Conservation (phyloP, 2,797 vertebrate genomes). For the Lindbergichthys nudifrons region DNA sequence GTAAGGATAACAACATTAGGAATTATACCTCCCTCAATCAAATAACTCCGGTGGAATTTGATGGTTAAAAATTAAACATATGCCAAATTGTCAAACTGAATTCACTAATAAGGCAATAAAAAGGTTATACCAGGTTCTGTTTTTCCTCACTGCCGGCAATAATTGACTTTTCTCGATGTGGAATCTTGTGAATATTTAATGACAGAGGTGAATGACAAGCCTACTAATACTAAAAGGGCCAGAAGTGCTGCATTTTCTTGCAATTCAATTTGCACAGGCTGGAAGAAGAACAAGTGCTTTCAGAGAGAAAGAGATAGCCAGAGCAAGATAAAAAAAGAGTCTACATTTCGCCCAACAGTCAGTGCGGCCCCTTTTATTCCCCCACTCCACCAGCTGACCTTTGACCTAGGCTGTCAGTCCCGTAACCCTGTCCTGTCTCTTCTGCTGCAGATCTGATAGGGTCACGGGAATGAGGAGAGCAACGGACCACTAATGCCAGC, state of each 20-base stretch:
- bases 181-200: conserved; percentile 57
- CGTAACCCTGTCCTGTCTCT: conserved; percentile 46
- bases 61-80: conserved; percentile 43
- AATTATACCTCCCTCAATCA: conserved; percentile 57
- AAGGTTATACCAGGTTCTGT: conserved; percentile 2
- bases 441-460: conserved; percentile 52
- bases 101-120: conserved; percentile 50
- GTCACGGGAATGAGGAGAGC: conserved; percentile 59
- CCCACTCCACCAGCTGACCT: conserved; percentile 55
- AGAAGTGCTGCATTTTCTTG: conserved; percentile 13
- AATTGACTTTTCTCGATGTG: conserved; percentile 45
- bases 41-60: conserved; percentile 39
- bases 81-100: conserved; percentile 46
- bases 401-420: conserved; percentile 62
- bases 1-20: conserved; percentile 41
- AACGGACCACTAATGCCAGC: conserved; percentile 67
- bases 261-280: conserved; percentile 9
- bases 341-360: conserved; percentile 56
- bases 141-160: conserved; percentile 27
- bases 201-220: conserved; percentile 30
- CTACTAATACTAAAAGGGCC: conserved; percentile 10
- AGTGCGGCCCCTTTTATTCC: conserved; percentile 21
- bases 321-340: conserved; percentile 34
- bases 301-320: conserved; percentile 10
- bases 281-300: conserved; percentile 2